Percentiles rank a stretch among this genome's conserved stretches.
phyloP scores from a whole-genome alignment of 2,888 invertebrate species.

The Melieria picta region DNA sequence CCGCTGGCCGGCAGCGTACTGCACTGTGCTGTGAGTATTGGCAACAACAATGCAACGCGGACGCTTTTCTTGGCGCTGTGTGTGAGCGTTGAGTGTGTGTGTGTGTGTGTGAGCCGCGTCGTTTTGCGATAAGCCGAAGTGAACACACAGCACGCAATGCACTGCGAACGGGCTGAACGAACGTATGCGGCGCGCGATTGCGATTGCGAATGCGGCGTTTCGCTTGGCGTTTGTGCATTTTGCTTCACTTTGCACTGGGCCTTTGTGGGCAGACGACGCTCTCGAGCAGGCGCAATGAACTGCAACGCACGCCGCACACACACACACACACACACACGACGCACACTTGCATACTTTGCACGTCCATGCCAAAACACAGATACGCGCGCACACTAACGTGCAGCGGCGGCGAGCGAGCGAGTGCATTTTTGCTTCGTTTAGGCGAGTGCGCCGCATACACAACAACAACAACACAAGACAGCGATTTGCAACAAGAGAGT shows the following conservation, averaged over 20 bases:
- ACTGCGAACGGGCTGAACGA: not conserved
- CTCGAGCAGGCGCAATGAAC: slow-evolving; percentile 37
- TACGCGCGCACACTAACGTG: not conserved
- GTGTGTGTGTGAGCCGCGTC: not conserved
- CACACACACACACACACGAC: not conserved
- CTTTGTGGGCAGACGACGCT: slow-evolving; percentile 9
- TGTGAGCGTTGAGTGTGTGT: not conserved
- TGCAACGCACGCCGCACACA: slow-evolving; percentile 16
- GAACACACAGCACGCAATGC: not conserved
- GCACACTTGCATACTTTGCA: not conserved
- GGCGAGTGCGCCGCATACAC: slow-evolving; percentile 6
- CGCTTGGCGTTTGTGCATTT: not conserved
- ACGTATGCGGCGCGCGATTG: not conserved
- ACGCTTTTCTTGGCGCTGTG: not conserved
- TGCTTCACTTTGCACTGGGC: not conserved
- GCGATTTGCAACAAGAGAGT: not conserved
- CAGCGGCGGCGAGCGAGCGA: not conserved
- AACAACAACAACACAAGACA: slow-evolving; percentile 1
- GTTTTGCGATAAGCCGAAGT: not conserved
- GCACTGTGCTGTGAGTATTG: too few species aligned
- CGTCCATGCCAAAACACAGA: not conserved
- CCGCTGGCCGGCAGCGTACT: too few species aligned
- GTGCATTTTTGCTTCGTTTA: not conserved
- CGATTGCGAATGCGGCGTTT: slow-evolving; percentile 17
- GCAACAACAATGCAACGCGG: not conserved